Base-by-base conservation (phyloP, 2,797 vertebrate genomes). In the Serranus cabrilla region DNA sequence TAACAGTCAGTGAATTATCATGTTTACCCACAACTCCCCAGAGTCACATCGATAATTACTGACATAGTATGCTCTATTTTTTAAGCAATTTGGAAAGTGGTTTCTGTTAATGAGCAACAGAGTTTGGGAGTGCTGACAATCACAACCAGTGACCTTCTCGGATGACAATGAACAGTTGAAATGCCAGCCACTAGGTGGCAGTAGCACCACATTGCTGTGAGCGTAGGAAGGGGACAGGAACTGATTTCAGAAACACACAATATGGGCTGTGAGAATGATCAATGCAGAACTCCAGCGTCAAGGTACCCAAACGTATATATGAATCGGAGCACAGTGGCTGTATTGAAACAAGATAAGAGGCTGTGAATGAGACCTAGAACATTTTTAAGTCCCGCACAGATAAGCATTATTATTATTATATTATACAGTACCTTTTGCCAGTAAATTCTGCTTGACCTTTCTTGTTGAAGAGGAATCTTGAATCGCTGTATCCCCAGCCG, bases 401-500 rank as follows among this genome's bases (percentile, higher is more conserved):
- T 50, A 42, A 20, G 1, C 11, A 34, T 21, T 21, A 20, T 6
- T 17, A 27, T 27, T 27, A 27, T 55, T 17, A 40, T 54, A 37
- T 40, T 11, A 64, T 71, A 86, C 2, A 37, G 80, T 95, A 98
- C 98, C 98, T 97, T 96, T 95, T 99, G 50, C 98, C 98, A 43
- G 97, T 98, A 85, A 99, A 97, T 93, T 99, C 98, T 78, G 95
- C 94, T 93, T 99, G 98, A 58, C 98, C 98, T 84, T 99, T 99
- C 91, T 99, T 99, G 91, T 99, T 99, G 86, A 97, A 97, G 74
- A 97, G 77, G 75, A 99, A 99, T 91, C 90, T 97, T 64, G 98
- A 97, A 79, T 99, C 98, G 81, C 94, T 98, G 92, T 99, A 99
- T 74, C 98, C 98, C 98, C 98, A 99, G 78, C 98, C 98, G 69